phyloP scores from a whole-genome alignment of 2,888 invertebrate genomes.

The Agrochola macilenta region DNA sequence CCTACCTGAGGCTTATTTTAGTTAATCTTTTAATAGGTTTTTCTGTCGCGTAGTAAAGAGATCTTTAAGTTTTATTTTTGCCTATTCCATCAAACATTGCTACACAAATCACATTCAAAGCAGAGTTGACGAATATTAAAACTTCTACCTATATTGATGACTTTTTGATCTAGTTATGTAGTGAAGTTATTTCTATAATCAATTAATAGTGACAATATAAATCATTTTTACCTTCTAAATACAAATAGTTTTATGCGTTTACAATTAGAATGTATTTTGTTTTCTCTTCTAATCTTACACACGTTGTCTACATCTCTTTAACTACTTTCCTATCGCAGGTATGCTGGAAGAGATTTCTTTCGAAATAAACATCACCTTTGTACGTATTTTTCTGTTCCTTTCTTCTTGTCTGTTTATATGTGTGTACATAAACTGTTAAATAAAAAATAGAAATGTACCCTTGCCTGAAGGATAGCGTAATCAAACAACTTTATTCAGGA shows the following conservation, averaged over 20 bases:
- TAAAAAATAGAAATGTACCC: not conserved
- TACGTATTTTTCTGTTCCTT: no score
- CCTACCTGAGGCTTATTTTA: not conserved
- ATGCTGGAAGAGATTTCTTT: no score
- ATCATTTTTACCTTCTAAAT: not conserved
- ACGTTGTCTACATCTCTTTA: no score
- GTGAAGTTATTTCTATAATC: not conserved
- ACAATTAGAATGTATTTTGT: no score
- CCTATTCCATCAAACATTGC: not conserved
- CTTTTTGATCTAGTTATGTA: not conserved
- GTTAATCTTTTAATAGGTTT: constrained; percentile 1
- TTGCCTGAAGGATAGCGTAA: not conserved
- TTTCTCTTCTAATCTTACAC: no score
- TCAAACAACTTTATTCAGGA: not conserved
- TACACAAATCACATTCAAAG: not conserved
- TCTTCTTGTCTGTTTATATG: no score
- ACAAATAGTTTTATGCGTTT: not conserved
- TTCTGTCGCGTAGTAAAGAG: not conserved
- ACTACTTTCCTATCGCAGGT: no score
- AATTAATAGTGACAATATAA: not conserved
- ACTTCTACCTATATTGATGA: not conserved
- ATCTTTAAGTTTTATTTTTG: constrained; percentile 6
- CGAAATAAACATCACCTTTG: no score
- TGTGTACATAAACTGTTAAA: no score
- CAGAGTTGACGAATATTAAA: not conserved